phyloP scores from a whole-genome alignment of 1,140 invertebrate species.

The Bactericera cockerelli region DNA sequence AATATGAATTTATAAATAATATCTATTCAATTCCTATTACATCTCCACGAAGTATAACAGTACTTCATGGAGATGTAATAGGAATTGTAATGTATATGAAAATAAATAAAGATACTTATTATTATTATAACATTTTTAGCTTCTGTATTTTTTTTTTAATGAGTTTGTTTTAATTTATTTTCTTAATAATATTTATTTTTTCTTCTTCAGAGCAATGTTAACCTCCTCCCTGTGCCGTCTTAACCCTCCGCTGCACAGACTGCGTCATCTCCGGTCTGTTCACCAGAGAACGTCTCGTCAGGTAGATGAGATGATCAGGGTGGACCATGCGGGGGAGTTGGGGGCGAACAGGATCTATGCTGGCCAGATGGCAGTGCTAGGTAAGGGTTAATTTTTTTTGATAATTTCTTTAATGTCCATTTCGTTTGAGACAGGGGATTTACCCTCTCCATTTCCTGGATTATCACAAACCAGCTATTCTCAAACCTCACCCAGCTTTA shows the following conservation, averaged over 20 bases:
- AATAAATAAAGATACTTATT: too few species aligned
- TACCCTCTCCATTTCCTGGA: background rate
- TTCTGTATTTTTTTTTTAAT: too few species aligned
- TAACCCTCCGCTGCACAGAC: background rate
- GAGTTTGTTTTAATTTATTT: too few species aligned
- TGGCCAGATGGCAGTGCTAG: slow-evolving; percentile 76
- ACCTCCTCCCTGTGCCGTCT: background rate
- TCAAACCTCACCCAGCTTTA: too few species aligned
- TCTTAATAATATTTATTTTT: too few species aligned
- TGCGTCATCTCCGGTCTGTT: background rate
- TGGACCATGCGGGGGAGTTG: slow-evolving; percentile 96
- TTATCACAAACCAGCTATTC: background rate
- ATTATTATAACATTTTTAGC: too few species aligned
- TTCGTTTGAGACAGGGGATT: background rate
- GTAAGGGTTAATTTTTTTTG: slow-evolving; percentile 25
- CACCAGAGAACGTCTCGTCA: slow-evolving; percentile 22
- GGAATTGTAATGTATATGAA: too few species aligned
- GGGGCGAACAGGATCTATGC: slow-evolving; percentile 97
- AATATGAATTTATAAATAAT: too few species aligned
- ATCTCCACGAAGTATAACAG: too few species aligned
- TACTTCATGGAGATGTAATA: too few species aligned
- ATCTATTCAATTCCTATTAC: too few species aligned
- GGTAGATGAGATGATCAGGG: slow-evolving; percentile 78
- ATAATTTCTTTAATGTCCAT: too few species aligned
- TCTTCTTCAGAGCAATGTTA: background rate